Percentiles rank a stretch among this genome's conserved stretches.
phyloP scores from a whole-genome alignment of 2,888 invertebrate species.

The Folsomia manolachei region DNA sequence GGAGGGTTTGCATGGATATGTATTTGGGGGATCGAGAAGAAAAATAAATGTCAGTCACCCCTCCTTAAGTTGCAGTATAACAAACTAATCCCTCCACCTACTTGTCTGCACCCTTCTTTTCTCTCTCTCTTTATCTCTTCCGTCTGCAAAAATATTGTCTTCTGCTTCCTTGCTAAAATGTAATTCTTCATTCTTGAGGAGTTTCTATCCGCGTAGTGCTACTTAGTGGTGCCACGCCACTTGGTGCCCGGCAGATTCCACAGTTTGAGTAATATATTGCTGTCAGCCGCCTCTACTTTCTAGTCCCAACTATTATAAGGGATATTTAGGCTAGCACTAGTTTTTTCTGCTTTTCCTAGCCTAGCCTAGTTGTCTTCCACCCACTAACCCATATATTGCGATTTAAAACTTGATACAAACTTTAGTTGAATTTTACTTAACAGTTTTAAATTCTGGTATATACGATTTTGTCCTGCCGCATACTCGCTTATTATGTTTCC shows the following conservation, averaged over 20 bases:
- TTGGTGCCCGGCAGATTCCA: background rate
- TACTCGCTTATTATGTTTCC: no score
- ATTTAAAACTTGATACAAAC: no score
- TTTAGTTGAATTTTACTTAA: no score
- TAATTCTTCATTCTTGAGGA: background rate
- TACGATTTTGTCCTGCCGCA: background rate
- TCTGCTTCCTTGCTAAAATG: background rate
- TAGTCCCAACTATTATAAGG: no score
- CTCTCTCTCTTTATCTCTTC: background rate
- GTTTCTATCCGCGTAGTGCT: background rate
- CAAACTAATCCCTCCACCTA: background rate
- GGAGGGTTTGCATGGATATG: no score
- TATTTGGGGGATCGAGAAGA: background rate
- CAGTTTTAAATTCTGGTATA: background rate
- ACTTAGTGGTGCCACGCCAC: background rate
- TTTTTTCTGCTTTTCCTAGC: no score
- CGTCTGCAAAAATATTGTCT: background rate
- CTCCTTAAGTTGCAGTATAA: background rate
- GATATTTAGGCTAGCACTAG: no score
- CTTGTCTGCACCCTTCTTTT: background rate
- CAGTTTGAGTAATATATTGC: slow-evolving; percentile 6
- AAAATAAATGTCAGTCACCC: slow-evolving; percentile 8
- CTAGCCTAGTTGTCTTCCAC: no score
- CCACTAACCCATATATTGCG: no score
- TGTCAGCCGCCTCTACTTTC: background rate